These are phyloP conservation scores for Todiramphus saurophagus DNA, from an alignment of 2,113 vertebrate species.

Conservation along the genomic window DNA sequence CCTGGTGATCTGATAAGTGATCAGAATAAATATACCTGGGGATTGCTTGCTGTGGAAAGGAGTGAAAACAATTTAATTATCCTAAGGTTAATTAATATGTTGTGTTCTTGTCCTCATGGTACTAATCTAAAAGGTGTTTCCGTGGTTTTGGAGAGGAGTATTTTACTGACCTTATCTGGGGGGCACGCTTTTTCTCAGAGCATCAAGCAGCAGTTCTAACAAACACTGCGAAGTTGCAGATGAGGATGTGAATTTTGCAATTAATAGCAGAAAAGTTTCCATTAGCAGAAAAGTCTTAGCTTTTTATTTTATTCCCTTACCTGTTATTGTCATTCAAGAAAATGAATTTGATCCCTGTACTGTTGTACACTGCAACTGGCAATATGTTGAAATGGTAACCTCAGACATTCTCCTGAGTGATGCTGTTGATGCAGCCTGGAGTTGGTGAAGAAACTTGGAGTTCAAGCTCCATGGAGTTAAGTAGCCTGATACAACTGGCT, in stretches of 20 bases:
- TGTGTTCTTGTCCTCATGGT: not conserved
- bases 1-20: not conserved
- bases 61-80: not conserved
- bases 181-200: not conserved
- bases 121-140: not conserved
- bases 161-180: not conserved
- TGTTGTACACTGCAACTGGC: not conserved
- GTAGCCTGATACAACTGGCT: not conserved
- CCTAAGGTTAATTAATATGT: not conserved
- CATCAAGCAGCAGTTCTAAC: not conserved
- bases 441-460: not conserved
- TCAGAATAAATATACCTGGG: not conserved
- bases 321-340: not conserved
- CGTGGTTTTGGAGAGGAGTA: not conserved
- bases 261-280: not conserved
- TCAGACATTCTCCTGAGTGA: not conserved
- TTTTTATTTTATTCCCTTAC: not conserved
- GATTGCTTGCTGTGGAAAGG: not conserved
- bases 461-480: not conserved
- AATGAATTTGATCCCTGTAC: not conserved
- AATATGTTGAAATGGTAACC: not conserved
- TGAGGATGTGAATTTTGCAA: not conserved
- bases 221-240: not conserved
- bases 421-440: not conserved
- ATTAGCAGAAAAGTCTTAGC: not conserved